Evolutionary conservation across 1,140 invertebrate genomes (phyloP), one percentile per base, ranked within the genome.

Genomic region (Uloborus diversus): DNA sequence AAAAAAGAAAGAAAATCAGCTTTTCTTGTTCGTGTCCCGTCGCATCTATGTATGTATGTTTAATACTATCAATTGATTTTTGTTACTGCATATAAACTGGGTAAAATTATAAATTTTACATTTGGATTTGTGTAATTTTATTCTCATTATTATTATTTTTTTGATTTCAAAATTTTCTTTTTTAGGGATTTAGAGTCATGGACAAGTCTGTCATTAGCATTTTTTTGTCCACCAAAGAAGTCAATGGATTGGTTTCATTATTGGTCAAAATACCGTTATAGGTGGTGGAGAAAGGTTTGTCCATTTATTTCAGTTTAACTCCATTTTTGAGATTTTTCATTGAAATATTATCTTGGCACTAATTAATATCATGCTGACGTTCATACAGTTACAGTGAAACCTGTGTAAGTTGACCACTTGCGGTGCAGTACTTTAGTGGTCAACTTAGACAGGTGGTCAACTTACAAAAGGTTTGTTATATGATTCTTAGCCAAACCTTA

Each of bases 211-310:
- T 65, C 42, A 32, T 28, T 78, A 17, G 25, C 59, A 20, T 78
- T 65, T 37, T 56, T 65, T 20, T 65, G 42, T 20, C 62, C 61
- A 35, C 14, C 32, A 27, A 65, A 65, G 3, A 65, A 78, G 17
- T 35, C 73, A 14, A 33, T 42, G 5, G 17, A 65, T 20, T 78
- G 73, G 73, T 78, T 78, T 42, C 33, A 78, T 28, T 27, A 65
- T 33, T 78, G 73, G 73, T 53, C 61, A 5, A 65, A 65, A 30
- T 33, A 78, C 20, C 20, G 73, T 35, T 37, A 65, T 11, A 20
- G 53, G 4, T 78, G 73, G 73, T 78, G 73, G 73, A 78, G 73
- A 56, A 78, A 66, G 33, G 73, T 78, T 42, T 27, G n/a, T 14
- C 11, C 7, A 61, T 9, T 61, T 0, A 28, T 30, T 28, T 14